Conservation (phyloP, 1,140 invertebrate species). For the Drosophila punjabiensis region DNA sequence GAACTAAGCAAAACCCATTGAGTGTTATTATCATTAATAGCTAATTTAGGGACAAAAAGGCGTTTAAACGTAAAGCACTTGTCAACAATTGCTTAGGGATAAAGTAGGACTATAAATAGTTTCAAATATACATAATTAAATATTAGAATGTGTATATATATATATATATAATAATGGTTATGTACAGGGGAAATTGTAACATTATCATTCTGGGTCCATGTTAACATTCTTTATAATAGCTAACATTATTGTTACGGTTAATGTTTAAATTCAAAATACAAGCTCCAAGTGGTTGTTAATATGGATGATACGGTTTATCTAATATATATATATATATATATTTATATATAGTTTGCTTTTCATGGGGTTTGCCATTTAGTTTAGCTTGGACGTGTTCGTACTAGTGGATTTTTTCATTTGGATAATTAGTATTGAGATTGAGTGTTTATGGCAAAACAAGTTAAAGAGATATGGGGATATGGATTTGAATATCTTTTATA, state of each 20-base stretch:
- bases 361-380: conserved; percentile 51
- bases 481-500: neutral
- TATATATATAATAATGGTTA: conserved; percentile 35
- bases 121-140: conserved; percentile 42
- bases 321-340: conserved; percentile 41
- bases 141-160: conserved; percentile 30
- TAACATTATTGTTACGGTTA: conserved; percentile 50
- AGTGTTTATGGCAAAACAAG: conserved; percentile 17
- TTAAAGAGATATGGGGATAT: conserved; percentile 1
- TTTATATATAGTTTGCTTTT: conserved; percentile 41
- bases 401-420: conserved; percentile 31
- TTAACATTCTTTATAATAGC: conserved; percentile 63
- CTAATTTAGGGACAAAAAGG: conserved; percentile 67
- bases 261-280: conserved; percentile 79
- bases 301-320: conserved; percentile 57
- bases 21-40: conserved; percentile 19
- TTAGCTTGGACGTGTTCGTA: conserved; percentile 65
- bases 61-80: conserved; percentile 72
- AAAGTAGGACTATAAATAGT: conserved; percentile 40
- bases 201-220: conserved; percentile 50
- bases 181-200: conserved; percentile 47
- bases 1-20: conserved; percentile 29
- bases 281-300: conserved; percentile 67
- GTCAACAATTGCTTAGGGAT: conserved; percentile 76
- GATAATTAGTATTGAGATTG: conserved; percentile 16